Conservation (phyloP, 2,797 vertebrate species). For the Apodemus agrarius region DNA sequence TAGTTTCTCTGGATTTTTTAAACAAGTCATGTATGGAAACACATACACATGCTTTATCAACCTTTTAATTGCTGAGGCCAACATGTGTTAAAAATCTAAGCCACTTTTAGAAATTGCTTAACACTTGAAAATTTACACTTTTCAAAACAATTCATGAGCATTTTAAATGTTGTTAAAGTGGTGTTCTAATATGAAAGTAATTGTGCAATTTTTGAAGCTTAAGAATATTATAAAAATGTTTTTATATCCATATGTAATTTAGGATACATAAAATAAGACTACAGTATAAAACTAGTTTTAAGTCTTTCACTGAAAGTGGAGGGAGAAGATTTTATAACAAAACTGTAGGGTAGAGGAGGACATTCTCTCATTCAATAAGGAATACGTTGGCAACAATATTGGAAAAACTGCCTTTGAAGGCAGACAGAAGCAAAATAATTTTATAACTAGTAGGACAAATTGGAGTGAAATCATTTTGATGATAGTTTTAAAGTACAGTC, state of each 20-base stretch:
- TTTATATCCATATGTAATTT: not conserved
- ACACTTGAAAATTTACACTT: not conserved
- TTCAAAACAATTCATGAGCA: not conserved
- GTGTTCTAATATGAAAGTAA: conserved; percentile 43
- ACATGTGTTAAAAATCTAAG: conserved; percentile 20
- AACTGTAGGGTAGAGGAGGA: not conserved
- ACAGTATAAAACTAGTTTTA: not conserved
- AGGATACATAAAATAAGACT: not conserved
- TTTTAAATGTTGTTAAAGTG: not conserved
- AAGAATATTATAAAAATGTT: not conserved
- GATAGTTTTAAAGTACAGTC: conserved; percentile 17
- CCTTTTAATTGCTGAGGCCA: conserved; percentile 35
- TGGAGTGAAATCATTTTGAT: conserved; percentile 11
- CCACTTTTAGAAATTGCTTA: conserved; percentile 25
- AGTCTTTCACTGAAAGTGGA: not conserved
- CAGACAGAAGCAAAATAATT: conserved; percentile 15
- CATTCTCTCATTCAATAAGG: not conserved
- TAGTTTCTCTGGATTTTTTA: conserved; percentile 8
- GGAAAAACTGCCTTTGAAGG: not conserved
- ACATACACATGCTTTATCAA: not conserved
- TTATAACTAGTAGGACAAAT: conserved; percentile 2
- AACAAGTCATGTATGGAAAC: not conserved
- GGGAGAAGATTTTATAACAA: not conserved
- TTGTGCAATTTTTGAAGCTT: not conserved
- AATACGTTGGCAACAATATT: not conserved